Evolutionary conservation across 2,113 vertebrate species (phyloP).

Genomic region (Callipepla californica): DNA sequence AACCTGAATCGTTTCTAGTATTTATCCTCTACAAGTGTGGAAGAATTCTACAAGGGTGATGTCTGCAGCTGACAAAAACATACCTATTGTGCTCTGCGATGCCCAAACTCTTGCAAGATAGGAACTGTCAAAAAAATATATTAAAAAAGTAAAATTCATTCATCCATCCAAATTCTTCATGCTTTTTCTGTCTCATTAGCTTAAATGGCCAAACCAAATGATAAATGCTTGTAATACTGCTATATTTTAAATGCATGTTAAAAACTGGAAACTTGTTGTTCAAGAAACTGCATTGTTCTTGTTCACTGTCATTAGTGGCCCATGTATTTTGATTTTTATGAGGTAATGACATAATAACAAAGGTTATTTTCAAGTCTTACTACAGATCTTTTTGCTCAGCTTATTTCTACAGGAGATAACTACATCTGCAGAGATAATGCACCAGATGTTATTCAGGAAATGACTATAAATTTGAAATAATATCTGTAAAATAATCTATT

Average conservation of each 20-base stretch:
- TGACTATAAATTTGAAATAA: constrained; percentile 24
- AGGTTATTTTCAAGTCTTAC: constrained; percentile 42
- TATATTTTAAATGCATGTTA: constrained; percentile 27
- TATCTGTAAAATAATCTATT: constrained; percentile 53
- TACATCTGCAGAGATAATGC: constrained; percentile 42
- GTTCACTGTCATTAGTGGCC: constrained; percentile 16
- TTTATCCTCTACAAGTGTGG: background rate
- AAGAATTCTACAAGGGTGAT: background rate
- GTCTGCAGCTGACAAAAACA: background rate
- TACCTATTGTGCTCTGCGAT: background rate
- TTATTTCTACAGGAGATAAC: constrained; percentile 31
- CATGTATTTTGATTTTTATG: constrained; percentile 13
- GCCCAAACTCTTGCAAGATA: background rate
- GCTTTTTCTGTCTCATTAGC: constrained; percentile 45
- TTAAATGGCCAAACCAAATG: constrained; percentile 34
- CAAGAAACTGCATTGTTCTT: constrained; percentile 35
- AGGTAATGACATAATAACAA: constrained; percentile 48
- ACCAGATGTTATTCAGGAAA: constrained; percentile 40
- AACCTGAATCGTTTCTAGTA: background rate
- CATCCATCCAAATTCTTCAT: constrained; percentile 25
- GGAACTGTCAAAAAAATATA: background rate
- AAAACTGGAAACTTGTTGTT: constrained; percentile 45
- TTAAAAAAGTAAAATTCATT: background rate
- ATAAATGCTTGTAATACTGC: constrained; percentile 37
- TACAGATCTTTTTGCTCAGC: background rate